Evolutionary conservation across 1,140 invertebrate species (phyloP).

Genomic region (Bacillus rossius): DNA sequence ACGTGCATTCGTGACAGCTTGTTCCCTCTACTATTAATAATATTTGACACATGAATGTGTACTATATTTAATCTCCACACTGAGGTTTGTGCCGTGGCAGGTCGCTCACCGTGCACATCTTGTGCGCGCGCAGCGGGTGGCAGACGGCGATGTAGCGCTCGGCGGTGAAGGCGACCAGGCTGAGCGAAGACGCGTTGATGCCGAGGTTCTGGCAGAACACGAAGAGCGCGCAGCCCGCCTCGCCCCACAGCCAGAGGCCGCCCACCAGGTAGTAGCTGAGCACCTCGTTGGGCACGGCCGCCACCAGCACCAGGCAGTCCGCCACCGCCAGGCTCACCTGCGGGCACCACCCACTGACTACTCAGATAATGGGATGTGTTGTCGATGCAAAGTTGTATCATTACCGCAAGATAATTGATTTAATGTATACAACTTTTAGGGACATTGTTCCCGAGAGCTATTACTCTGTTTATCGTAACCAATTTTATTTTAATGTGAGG

Average conservation of each 20-base stretch:
- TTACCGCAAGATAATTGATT: too few species aligned
- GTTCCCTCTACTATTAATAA: too few species aligned
- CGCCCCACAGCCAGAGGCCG: slow-evolving; percentile 20
- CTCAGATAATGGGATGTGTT: too few species aligned
- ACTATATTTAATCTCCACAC: too few species aligned
- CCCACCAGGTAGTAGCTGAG: slow-evolving; percentile 50
- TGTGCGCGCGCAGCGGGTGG: slow-evolving; percentile 50
- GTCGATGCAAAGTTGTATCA: too few species aligned
- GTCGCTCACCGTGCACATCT: slow-evolving; percentile 46
- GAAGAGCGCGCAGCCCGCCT: slow-evolving; percentile 49
- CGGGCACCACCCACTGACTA: slow-evolving; percentile 39
- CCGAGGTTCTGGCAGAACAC: slow-evolving; percentile 62
- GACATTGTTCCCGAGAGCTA: too few species aligned
- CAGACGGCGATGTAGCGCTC: slow-evolving; percentile 69
- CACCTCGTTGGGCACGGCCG: slow-evolving; percentile 54
- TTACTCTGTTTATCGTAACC: too few species aligned
- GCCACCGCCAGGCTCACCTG: slow-evolving; percentile 54
- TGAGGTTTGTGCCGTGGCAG: too few species aligned
- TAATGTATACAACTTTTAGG: too few species aligned
- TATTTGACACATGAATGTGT: too few species aligned
- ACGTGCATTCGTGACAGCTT: too few species aligned
- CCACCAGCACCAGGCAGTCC: slow-evolving; percentile 52
- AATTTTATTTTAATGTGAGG: too few species aligned
- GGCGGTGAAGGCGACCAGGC: slow-evolving; percentile 60
- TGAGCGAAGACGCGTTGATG: slow-evolving; percentile 60